phyloP scores from a whole-genome alignment of 2,888 invertebrate genomes.

The Andrena chrysosceles region DNA sequence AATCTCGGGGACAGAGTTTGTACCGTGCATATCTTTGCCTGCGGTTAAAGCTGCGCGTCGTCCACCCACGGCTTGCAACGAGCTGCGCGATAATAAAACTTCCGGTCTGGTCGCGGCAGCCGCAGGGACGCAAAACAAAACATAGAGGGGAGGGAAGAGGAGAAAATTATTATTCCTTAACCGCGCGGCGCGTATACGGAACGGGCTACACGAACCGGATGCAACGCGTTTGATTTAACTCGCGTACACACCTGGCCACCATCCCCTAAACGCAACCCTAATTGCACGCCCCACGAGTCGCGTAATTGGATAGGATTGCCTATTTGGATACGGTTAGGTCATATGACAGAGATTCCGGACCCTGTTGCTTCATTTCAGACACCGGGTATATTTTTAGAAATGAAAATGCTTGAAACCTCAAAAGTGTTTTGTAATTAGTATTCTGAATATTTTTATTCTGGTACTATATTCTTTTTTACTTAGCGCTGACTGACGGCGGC shows the following conservation, averaged over 20 bases:
- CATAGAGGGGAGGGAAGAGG: slow-evolving; percentile 52
- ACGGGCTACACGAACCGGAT: slow-evolving; percentile 52
- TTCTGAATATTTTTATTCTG: too few species aligned
- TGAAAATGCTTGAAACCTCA: too few species aligned
- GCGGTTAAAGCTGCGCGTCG: slow-evolving; percentile 46
- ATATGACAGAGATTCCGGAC: background rate
- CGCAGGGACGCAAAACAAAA: slow-evolving; percentile 67
- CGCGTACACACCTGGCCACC: slow-evolving; percentile 55
- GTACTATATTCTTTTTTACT: too few species aligned
- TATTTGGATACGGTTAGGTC: background rate
- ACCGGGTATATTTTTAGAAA: background rate
- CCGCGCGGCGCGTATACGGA: slow-evolving; percentile 55
- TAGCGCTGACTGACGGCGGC: too few species aligned
- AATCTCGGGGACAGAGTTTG: slow-evolving; percentile 42
- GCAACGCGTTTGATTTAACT: slow-evolving; percentile 61
- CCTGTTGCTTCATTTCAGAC: background rate
- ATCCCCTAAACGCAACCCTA: slow-evolving; percentile 38
- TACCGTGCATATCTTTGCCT: slow-evolving; percentile 48
- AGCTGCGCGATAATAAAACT: slow-evolving; percentile 72
- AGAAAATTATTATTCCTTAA: slow-evolving; percentile 67
- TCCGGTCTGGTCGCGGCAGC: slow-evolving; percentile 73
- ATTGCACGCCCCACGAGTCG: slow-evolving; percentile 29
- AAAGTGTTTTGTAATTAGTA: too few species aligned
- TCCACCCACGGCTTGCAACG: slow-evolving; percentile 63
- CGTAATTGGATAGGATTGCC: background rate